These are phyloP conservation scores for Distichodus sexfasciatus DNA, from an alignment of 2,797 vertebrate genomes.

Conservation along the genomic window DNA sequence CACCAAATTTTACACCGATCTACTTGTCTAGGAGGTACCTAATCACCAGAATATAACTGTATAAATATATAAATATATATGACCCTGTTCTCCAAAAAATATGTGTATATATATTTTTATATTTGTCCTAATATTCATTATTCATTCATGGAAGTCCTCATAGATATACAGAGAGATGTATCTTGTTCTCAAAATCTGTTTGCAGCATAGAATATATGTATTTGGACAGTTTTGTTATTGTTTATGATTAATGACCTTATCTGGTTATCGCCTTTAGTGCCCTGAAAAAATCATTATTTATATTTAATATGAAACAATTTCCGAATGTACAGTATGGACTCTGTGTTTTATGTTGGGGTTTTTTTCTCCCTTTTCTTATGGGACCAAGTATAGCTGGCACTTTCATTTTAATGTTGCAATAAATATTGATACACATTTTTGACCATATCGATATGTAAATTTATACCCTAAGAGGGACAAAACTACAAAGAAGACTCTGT, in stretches of 20 bases:
- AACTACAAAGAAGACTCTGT: conserved; percentile 46
- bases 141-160: conserved; percentile 31
- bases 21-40: not conserved
- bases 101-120: conserved; percentile 32
- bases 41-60: conserved; percentile 60
- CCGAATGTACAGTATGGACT: conserved; percentile 78
- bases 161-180: conserved; percentile 34
- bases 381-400: conserved; percentile 74
- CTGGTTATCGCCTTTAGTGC: conserved; percentile 47
- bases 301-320: conserved; percentile 70
- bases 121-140: conserved; percentile 67
- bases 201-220: conserved; percentile 49
- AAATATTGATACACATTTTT: conserved; percentile 55
- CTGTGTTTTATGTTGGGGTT: conserved; percentile 62
- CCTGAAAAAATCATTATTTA: conserved; percentile 67
- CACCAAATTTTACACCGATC: conserved; percentile 60
- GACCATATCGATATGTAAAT: conserved; percentile 47
- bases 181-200: conserved; percentile 30
- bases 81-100: conserved; percentile 4
- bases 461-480: conserved; percentile 49
- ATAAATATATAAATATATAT: conserved; percentile 42
- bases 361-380: conserved; percentile 59
- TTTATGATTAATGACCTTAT: conserved; percentile 37
- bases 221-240: conserved; percentile 54
- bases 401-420: conserved; percentile 69